phyloP scores from a whole-genome alignment of 2,113 vertebrate genomes.

The Camarhynchus parvulus region DNA sequence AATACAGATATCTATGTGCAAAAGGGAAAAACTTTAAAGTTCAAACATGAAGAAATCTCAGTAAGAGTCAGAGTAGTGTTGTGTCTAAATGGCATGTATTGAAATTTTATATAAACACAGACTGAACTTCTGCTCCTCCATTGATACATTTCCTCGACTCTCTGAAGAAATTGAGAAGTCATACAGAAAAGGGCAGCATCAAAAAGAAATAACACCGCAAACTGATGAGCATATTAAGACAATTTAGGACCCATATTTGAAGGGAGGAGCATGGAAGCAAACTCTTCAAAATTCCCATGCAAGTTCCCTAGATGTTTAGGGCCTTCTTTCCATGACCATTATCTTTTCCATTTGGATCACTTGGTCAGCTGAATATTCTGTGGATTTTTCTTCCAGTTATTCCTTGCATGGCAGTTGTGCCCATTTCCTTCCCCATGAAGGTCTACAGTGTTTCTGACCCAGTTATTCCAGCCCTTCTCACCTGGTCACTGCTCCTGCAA shows the following conservation, averaged over 20 bases:
- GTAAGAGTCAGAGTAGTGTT: not conserved
- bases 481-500: too few relatives aligned
- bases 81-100: not conserved
- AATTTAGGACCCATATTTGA: not conserved
- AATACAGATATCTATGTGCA: not conserved
- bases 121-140: not conserved
- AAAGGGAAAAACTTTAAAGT: not conserved
- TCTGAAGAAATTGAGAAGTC: not conserved
- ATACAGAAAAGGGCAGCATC: not conserved
- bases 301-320: not conserved
- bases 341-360: not conserved
- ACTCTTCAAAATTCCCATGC: not conserved
- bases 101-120: not conserved
- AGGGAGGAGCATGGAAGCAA: not conserved
- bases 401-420: not conserved
- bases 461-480: not conserved
- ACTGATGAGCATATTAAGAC: not conserved
- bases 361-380: not conserved
- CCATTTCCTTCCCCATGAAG: not conserved
- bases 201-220: not conserved
- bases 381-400: not conserved
- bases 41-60: not conserved
- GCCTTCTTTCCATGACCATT: not conserved
- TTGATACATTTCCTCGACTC: not conserved
- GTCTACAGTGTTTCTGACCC: rapidly evolving